Percentiles rank a stretch among this genome's conserved stretches.
Conservation (phyloP, 1,140 invertebrate species). For the Neodiprion pinetum region DNA sequence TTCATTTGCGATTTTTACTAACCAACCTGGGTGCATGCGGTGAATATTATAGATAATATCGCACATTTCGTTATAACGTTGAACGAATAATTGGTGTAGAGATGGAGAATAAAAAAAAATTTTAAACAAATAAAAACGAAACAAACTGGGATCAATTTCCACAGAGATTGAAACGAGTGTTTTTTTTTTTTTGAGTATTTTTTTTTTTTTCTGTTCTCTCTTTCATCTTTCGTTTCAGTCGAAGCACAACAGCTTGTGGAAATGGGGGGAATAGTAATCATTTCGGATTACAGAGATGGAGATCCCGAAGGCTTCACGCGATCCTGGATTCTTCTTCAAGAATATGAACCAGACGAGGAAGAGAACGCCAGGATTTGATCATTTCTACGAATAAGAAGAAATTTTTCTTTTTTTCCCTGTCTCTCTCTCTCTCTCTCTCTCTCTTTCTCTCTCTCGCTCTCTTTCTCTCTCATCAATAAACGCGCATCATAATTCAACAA, state of each 20-base stretch:
- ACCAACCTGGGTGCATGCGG: not conserved
- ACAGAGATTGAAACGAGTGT: not conserved
- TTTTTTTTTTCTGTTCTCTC: conserved; percentile 11
- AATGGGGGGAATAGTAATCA: conserved; percentile 52
- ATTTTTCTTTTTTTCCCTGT: too few relatives aligned
- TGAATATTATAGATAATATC: not conserved
- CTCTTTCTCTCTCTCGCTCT: too few relatives aligned
- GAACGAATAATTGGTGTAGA: too few relatives aligned
- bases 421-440: too few relatives aligned
- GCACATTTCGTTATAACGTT: too few relatives aligned
- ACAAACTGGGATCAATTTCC: not conserved
- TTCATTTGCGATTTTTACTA: not conserved
- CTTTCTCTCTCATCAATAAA: too few relatives aligned
- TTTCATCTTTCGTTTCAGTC: conserved; percentile 45
- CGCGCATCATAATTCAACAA: too few relatives aligned
- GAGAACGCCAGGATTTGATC: too few relatives aligned
- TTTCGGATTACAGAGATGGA: conserved; percentile 32
- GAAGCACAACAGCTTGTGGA: conserved; percentile 49
- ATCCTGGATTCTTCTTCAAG: not conserved
- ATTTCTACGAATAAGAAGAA: too few relatives aligned
- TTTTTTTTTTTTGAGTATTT: conserved; percentile 12
- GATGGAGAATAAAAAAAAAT: not conserved
- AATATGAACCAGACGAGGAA: too few relatives aligned
- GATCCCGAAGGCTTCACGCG: conserved; percentile 38
- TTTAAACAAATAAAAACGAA: too few relatives aligned